A percentile compares a stretch with the other conserved stretches of the same genome.
These are phyloP conservation scores for Otis tarda DNA, from an alignment of 2,113 vertebrate species.

Conservation along the genomic window DNA sequence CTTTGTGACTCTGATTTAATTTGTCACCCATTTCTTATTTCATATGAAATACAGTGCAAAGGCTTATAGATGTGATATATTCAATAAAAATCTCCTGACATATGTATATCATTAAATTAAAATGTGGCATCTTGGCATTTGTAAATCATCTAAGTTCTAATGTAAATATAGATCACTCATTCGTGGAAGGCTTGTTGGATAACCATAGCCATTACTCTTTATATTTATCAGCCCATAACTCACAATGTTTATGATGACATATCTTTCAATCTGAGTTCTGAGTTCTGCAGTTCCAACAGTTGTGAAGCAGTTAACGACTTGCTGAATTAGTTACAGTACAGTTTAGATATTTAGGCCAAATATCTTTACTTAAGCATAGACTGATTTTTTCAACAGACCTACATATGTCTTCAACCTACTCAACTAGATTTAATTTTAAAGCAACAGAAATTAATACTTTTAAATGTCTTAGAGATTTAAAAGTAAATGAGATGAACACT, in stretches of 20 bases:
- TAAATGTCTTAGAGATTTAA: no score
- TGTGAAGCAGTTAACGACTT: neutral
- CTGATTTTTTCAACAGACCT: neutral
- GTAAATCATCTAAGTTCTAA: slow-evolving; percentile 51
- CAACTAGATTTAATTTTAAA: neutral
- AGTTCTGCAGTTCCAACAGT: neutral
- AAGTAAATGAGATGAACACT: neutral
- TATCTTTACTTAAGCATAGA: neutral
- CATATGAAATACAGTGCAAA: slow-evolving; percentile 1
- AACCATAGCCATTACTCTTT: neutral
- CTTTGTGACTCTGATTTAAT: slow-evolving; percentile 2
- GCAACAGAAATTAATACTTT: neutral
- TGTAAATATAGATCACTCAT: slow-evolving; percentile 43
- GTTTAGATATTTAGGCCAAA: neutral
- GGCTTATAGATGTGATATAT: neutral
- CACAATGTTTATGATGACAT: neutral
- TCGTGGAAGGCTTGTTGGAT: neutral
- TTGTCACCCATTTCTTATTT: slow-evolving; percentile 14
- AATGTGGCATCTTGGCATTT: slow-evolving; percentile 4
- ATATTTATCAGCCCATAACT: neutral
- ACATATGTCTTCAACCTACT: neutral
- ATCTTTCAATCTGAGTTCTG: neutral
- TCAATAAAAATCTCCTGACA: neutral
- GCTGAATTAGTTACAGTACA: neutral
- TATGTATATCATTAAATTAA: slow-evolving; percentile 21